Base-by-base conservation (phyloP, 2,797 vertebrate species). In the Hypotaenidia philippensis region DNA sequence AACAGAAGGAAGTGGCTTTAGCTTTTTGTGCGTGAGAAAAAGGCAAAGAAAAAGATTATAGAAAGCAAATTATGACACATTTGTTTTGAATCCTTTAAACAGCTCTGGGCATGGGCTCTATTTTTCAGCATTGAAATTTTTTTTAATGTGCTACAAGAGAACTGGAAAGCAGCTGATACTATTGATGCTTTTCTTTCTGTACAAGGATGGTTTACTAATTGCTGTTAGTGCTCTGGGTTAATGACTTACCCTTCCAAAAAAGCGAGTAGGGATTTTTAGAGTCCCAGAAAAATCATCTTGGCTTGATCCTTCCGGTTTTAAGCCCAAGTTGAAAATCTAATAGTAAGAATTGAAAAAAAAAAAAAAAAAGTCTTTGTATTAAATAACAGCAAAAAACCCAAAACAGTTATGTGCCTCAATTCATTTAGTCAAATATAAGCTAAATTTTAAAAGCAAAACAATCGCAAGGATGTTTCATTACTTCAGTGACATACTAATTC, bases 1-100 rank as follows among this genome's bases (percentile, higher is more conserved):
- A 94, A 94, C 20, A 86, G 70, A 90, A 86, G 40, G 74, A 92
- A 83, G 71, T 59, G 32, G 12, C 66, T 88, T 90, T 83, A 84
- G 59, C 23, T 14, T 91, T 90, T 76, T 93, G 65, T 79, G 44
- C 7, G 2, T 77, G 74, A 96, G 74, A 78, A 93, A 75, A 94
- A 71, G 34, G 26, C 34, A 88, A 90, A 83, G 50, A 88, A 83
- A 78, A 92, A 60, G 38, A 64, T 90, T 74, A 81, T n/a, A 55
- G 69, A 71, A 92, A 31, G 45, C 50, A 61, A 90, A 95, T 65
- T 47, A 71, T 41, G 69, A 63, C 47, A 79, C 9, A 31, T 86
- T 88, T 78, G 34, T 63, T 95, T 83, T 84, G 66, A 91, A 72
- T 29, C 9, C 47, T 69, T 93, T 76, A 50, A 93, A 66, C 34